These are phyloP conservation scores for Indicator maculatus DNA, from an alignment of 2,113 vertebrate genomes.

Conservation along the genomic window DNA sequence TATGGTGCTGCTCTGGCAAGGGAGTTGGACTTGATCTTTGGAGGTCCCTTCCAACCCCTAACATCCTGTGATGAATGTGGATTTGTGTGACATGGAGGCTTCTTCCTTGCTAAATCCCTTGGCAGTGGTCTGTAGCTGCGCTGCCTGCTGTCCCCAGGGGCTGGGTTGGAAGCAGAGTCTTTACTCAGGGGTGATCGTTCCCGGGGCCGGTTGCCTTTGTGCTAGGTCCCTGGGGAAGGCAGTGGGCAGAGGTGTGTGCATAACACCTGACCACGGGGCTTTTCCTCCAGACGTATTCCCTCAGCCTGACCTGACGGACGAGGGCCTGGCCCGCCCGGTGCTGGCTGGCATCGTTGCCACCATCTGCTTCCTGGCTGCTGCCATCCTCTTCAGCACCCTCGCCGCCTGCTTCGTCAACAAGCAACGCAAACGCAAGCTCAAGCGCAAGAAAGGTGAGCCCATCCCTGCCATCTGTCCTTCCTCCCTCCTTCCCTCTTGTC, in stretches of 20 bases:
- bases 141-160: neutral
- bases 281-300: slow-evolving; percentile 89
- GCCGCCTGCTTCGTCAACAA: slow-evolving; percentile 97
- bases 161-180: neutral
- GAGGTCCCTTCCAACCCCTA: no score
- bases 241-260: neutral
- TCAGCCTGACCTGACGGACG: slow-evolving; percentile 90
- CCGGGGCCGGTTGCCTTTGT: neutral
- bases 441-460: slow-evolving; percentile 93
- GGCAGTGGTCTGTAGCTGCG: accelerated
- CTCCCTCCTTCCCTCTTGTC: neutral
- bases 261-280: neutral
- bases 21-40: no score
- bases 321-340: slow-evolving; percentile 93
- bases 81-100: neutral
- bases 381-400: slow-evolving; percentile 96
- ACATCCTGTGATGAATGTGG: no score
- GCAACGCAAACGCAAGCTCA: slow-evolving; percentile 96
- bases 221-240: neutral
- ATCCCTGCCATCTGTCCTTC: neutral
- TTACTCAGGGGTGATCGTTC: neutral
- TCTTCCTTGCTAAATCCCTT: neutral
- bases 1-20: no score
- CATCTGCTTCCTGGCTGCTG: slow-evolving; percentile 97
- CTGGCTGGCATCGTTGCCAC: slow-evolving; percentile 97